Conservation (phyloP, 2,888 invertebrate species). For the Tetanocera ferruginea region DNA sequence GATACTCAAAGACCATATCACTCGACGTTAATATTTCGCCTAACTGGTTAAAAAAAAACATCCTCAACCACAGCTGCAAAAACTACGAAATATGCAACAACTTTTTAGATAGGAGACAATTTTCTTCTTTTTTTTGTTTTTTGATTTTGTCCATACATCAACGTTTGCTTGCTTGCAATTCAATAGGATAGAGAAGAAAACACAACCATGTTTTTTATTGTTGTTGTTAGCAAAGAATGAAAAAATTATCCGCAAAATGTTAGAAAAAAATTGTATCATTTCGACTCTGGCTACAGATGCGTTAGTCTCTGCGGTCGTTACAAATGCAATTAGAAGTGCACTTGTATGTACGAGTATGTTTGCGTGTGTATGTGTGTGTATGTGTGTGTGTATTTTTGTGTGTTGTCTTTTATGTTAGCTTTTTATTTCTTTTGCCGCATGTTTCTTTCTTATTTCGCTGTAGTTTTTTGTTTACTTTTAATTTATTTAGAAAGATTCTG, state of each 20-base stretch:
- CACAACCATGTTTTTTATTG: no score
- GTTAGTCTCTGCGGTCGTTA: constrained; percentile 47
- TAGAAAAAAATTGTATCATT: neutral
- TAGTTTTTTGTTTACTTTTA: constrained; percentile 36
- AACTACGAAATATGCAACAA: no score
- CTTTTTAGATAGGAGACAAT: neutral
- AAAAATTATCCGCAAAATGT: neutral
- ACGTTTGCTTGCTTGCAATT: no score
- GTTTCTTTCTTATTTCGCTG: neutral
- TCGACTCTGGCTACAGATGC: neutral
- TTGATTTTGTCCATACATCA: no score
- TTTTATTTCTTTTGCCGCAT: neutral
- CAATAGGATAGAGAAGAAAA: no score
- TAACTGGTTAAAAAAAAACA: no score
- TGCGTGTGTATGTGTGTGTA: neutral
- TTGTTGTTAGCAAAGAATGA: no score
- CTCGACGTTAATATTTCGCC: no score
- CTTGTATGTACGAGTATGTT: neutral
- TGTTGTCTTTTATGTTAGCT: constrained; percentile 26
- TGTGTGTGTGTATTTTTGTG: neutral
- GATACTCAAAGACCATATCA: no score
- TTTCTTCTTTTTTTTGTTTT: neutral
- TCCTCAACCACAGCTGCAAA: no score
- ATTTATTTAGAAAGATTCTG: constrained; percentile 23
- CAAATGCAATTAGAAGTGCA: constrained; percentile 43